Conservation (phyloP, 1,140 invertebrate species). For the Papilio xuthus region DNA sequence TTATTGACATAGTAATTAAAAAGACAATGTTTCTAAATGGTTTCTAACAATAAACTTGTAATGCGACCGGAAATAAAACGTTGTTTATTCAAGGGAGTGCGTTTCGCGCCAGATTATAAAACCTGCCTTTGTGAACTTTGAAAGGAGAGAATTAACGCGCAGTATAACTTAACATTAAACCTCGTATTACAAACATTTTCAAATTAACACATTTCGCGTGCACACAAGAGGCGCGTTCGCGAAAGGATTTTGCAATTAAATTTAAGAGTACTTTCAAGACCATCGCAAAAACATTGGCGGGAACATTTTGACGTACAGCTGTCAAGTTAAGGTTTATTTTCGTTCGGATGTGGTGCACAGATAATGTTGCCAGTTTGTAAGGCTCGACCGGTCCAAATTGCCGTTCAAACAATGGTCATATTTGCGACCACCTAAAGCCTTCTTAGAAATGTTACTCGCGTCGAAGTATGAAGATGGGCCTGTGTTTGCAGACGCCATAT, state of each 20-base stretch:
- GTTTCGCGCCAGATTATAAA: slow-evolving; percentile 52
- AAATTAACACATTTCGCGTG: slow-evolving; percentile 73
- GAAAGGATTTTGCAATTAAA: slow-evolving; percentile 65
- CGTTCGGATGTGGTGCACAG: slow-evolving; percentile 35
- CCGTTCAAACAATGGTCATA: slow-evolving; percentile 68
- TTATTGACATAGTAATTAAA: not conserved
- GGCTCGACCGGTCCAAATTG: slow-evolving; percentile 65
- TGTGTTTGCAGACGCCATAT: slow-evolving; percentile 61
- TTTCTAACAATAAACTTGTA: not conserved
- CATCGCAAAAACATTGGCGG: slow-evolving; percentile 26
- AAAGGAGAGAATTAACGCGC: slow-evolving; percentile 60
- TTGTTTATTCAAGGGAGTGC: slow-evolving; percentile 46
- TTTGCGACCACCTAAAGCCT: slow-evolving; percentile 75
- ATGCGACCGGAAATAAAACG: slow-evolving; percentile 7
- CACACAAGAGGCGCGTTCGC: slow-evolving; percentile 54
- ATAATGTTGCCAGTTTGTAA: slow-evolving; percentile 48
- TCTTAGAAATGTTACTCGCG: slow-evolving; percentile 59
- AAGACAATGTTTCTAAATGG: not conserved
- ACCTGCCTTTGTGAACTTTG: slow-evolving; percentile 47
- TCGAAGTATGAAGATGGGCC: slow-evolving; percentile 49
- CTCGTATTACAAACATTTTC: slow-evolving; percentile 57
- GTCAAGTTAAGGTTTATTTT: slow-evolving; percentile 46
- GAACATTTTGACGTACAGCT: slow-evolving; percentile 11
- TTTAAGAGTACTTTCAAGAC: slow-evolving; percentile 55
- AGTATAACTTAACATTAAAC: slow-evolving; percentile 64